A percentile compares a stretch with the other conserved stretches of the same genome.
These are phyloP conservation scores for Cryptoblepharus egeriae DNA, from an alignment of 2,797 vertebrate genomes.

Conservation along the genomic window DNA sequence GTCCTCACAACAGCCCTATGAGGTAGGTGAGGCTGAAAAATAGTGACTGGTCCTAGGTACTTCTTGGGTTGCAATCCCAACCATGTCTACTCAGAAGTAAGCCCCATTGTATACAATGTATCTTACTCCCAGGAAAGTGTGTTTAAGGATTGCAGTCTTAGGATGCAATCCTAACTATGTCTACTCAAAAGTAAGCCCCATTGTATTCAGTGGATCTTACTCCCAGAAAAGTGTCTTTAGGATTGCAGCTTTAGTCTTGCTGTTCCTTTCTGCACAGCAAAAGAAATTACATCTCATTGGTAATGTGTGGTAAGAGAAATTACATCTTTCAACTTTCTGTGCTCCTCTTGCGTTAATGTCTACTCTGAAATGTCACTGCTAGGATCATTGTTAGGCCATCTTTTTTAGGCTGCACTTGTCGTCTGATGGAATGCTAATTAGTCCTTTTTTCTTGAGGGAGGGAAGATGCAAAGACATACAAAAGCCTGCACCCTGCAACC, in stretches of 20 bases:
- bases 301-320: conserved; percentile 9
- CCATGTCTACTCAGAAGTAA: too few relatives aligned
- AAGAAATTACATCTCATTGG: neutral
- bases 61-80: too few relatives aligned
- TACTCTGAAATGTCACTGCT: neutral
- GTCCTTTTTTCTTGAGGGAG: neutral
- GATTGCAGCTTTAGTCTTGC: too few relatives aligned
- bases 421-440: neutral
- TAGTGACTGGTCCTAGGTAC: neutral
- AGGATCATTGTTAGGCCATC: neutral
- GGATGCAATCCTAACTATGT: too few relatives aligned
- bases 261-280: conserved; percentile 42
- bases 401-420: neutral
- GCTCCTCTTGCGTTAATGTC: neutral
- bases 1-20: too few relatives aligned
- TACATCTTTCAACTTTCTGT: fast-evolving
- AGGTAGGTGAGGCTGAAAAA: too few relatives aligned
- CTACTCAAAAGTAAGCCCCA: too few relatives aligned
- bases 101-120: too few relatives aligned
- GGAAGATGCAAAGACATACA: neutral
- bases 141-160: too few relatives aligned
- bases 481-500: neutral
- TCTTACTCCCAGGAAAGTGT: too few relatives aligned
- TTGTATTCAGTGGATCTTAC: too few relatives aligned
- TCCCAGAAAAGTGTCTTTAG: too few relatives aligned